Percentiles rank a stretch among this genome's conserved stretches.
Conservation (phyloP, 2,113 vertebrate species). For the Laticauda colubrina region DNA sequence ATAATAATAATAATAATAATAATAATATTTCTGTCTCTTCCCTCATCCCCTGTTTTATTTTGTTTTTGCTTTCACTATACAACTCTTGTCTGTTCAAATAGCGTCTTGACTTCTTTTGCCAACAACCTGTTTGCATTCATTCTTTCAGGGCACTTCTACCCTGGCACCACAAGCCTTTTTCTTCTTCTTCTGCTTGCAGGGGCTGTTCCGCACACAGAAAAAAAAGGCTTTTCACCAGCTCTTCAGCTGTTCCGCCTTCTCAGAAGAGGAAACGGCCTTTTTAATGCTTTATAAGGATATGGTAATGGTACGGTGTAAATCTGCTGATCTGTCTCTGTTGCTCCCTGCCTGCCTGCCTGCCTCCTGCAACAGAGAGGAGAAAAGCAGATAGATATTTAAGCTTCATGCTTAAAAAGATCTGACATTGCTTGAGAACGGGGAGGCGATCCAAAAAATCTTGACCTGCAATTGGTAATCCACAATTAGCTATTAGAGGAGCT, state of each 20-base stretch:
- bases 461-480: background rate
- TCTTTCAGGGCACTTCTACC: background rate
- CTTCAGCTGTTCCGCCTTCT: constrained; percentile 3
- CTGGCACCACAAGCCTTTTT: background rate
- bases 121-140: background rate
- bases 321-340: background rate
- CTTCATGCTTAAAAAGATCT: background rate
- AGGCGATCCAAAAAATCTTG: background rate
- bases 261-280: background rate
- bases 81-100: background rate
- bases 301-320: background rate
- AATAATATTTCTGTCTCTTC: too few species aligned
- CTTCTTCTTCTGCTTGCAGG: background rate
- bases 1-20: too few species aligned
- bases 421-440: background rate
- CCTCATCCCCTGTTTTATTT: background rate
- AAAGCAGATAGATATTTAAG: background rate
- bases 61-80: background rate
- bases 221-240: constrained; percentile 11
- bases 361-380: background rate
- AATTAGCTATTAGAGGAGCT: background rate
- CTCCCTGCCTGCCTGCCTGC: background rate
- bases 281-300: constrained; percentile 3
- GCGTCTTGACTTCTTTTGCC: background rate
- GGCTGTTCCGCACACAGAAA: background rate